Conservation (phyloP, 2,888 invertebrate species). For the Leptura quadrifasciata region DNA sequence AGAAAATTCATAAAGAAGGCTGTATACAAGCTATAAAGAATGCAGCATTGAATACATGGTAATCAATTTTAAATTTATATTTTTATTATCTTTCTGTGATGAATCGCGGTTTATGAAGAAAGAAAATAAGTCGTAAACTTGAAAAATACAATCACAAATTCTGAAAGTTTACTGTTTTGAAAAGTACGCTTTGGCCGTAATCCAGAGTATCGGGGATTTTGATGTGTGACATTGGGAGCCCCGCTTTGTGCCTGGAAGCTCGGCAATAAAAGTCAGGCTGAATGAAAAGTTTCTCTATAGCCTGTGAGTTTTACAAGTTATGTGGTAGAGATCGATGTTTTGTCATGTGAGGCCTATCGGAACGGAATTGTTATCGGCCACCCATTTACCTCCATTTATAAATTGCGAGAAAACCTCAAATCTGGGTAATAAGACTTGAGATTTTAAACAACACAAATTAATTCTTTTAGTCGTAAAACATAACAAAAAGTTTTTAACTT, state of each 20-base stretch:
- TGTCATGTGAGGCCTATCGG: conserved; percentile 43
- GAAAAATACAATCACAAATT: conserved; percentile 45
- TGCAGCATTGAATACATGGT: conserved; percentile 31
- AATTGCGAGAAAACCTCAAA: conserved; percentile 1
- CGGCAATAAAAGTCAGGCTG: conserved; percentile 53
- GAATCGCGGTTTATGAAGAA: conserved; percentile 45
- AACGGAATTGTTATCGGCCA: conserved; percentile 20
- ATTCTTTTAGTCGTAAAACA: not conserved
- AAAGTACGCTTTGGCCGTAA: conserved; percentile 44
- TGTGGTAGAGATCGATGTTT: conserved; percentile 52
- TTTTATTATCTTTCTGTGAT: conserved; percentile 40
- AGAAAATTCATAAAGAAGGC: conserved; percentile 15
- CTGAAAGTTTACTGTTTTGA: conserved; percentile 48
- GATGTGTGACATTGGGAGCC: conserved; percentile 46
- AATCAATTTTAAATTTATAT: conserved; percentile 47
- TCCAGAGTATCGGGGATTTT: conserved; percentile 46
- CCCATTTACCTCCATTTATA: conserved; percentile 5
- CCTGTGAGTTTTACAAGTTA: conserved; percentile 48
- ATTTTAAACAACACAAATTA: conserved; percentile 5
- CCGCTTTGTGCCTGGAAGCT: conserved; percentile 49
- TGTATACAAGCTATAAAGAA: conserved; percentile 18
- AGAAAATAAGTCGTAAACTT: conserved; percentile 45
- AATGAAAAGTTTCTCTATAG: conserved; percentile 53
- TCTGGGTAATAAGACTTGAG: not conserved
- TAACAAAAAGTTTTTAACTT: too few species aligned